phyloP scores from a whole-genome alignment of 2,113 vertebrate genomes.

The Rhea americana region DNA sequence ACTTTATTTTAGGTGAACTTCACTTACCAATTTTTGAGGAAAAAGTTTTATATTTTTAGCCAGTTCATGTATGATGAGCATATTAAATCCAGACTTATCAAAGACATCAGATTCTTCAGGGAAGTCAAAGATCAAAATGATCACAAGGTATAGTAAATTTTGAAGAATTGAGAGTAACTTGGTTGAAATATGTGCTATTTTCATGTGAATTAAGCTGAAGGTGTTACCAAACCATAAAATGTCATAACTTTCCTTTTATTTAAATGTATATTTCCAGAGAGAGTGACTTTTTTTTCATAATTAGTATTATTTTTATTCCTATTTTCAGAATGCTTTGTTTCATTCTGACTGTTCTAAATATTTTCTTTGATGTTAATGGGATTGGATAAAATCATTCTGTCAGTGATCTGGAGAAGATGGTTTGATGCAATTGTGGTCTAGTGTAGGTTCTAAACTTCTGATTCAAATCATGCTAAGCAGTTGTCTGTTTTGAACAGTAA shows the following conservation, averaged over 20 bases:
- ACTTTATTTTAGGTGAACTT: constrained; percentile 88
- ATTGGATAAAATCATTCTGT: background rate
- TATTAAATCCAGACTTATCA: constrained; percentile 98
- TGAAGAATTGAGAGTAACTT: background rate
- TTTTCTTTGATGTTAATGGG: background rate
- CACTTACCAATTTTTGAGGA: constrained; percentile 97
- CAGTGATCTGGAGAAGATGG: background rate
- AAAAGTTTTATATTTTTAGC: constrained; percentile 99
- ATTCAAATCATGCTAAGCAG: background rate
- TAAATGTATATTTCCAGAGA: background rate
- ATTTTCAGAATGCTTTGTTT: background rate
- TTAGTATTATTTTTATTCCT: background rate
- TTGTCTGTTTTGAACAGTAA: background rate
- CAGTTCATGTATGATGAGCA: constrained; percentile 99
- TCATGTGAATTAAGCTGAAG: background rate
- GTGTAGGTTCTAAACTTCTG: background rate
- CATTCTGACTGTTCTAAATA: background rate
- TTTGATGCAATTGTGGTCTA: background rate
- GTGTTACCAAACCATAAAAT: background rate
- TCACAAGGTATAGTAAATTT: constrained; percentile 86
- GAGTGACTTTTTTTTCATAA: background rate
- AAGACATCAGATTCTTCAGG: constrained; percentile 97
- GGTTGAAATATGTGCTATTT: background rate
- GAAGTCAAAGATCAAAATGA: constrained; percentile 98
- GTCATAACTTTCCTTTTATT: background rate